Conservation (phyloP, 2,888 invertebrate species). For the Stomorhina lunata region DNA sequence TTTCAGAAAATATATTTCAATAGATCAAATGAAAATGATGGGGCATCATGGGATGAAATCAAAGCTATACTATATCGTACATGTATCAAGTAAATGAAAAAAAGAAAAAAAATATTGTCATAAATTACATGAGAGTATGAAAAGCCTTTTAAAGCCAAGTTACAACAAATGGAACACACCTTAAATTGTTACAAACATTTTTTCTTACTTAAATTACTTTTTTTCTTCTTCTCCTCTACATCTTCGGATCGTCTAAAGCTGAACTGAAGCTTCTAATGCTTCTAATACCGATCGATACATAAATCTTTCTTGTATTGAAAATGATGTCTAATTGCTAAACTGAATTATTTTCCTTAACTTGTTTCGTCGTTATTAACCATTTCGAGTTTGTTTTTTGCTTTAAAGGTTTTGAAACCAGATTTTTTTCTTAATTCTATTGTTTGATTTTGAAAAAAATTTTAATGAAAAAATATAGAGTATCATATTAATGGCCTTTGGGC, state of each 20-base stretch:
- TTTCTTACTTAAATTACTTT: slow-evolving; percentile 25
- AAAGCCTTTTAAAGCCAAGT: slow-evolving; percentile 53
- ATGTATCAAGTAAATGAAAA: slow-evolving; percentile 6
- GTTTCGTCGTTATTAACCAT: slow-evolving; percentile 50
- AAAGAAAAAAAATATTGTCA: slow-evolving; percentile 46
- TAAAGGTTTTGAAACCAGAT: slow-evolving; percentile 51
- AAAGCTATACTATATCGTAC: slow-evolving; percentile 28
- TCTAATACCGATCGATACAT: too few relatives aligned
- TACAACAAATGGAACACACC: slow-evolving; percentile 66
- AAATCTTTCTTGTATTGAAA: slow-evolving; percentile 19
- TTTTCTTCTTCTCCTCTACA: too few relatives aligned
- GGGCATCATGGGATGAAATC: slow-evolving; percentile 17
- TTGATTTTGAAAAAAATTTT: not conserved
- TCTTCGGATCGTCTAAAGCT: too few relatives aligned
- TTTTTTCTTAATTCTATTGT: slow-evolving; percentile 30
- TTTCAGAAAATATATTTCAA: slow-evolving; percentile 34
- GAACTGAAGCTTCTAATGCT: too few relatives aligned
- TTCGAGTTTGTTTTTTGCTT: not conserved
- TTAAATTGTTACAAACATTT: slow-evolving; percentile 54
- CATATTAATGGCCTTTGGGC: slow-evolving; percentile 68
- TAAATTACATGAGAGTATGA: slow-evolving; percentile 63
- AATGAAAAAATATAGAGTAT: slow-evolving; percentile 59
- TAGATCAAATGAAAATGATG: slow-evolving; percentile 58
- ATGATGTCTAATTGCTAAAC: slow-evolving; percentile 62
- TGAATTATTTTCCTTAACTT: slow-evolving; percentile 43